Evolutionary conservation across 2,797 vertebrate species (phyloP).

Genomic region (Anabas testudineus): DNA sequence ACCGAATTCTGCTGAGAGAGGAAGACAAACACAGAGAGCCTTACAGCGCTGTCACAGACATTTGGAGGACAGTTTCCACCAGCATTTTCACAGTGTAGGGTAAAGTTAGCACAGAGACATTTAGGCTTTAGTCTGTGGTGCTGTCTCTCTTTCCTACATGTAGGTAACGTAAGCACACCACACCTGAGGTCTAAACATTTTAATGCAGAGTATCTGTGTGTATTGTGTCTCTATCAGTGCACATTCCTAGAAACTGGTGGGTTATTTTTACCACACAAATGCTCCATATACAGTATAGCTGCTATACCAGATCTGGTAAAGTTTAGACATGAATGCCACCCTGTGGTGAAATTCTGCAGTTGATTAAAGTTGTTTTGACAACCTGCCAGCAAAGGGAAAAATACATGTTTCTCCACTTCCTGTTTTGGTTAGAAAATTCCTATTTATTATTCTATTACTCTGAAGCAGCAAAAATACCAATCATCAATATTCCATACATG

Average conservation of each 20-base stretch:
- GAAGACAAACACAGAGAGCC: slow-evolving; percentile 38
- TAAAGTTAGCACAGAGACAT: slow-evolving; percentile 2
- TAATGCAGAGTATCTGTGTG: slow-evolving; percentile 4
- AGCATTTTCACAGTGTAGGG: slow-evolving; percentile 12
- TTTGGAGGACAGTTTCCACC: slow-evolving; percentile 14
- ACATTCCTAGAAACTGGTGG: slow-evolving; percentile 30
- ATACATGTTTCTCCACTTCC: too few species aligned
- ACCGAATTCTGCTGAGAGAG: slow-evolving; percentile 84
- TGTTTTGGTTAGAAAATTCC: too few species aligned
- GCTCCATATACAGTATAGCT: neutral
- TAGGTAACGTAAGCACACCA: slow-evolving; percentile 39
- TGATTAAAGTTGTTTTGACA: neutral
- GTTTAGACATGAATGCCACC: slow-evolving; percentile 44
- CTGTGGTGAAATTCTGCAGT: slow-evolving; percentile 54
- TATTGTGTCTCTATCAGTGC: slow-evolving; percentile 35
- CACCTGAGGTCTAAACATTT: slow-evolving; percentile 31
- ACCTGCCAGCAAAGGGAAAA: too few species aligned
- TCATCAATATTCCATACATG: too few species aligned
- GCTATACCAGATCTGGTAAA: neutral
- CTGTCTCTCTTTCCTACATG: slow-evolving; percentile 23
- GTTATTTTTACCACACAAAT: slow-evolving; percentile 6
- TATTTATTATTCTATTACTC: too few species aligned
- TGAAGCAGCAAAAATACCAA: too few species aligned
- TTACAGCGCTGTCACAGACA: slow-evolving; percentile 19
- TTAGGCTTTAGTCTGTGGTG: slow-evolving; percentile 4